phyloP scores from a whole-genome alignment of 2,888 invertebrate species.

The Lordiphosa andalusiaca region DNA sequence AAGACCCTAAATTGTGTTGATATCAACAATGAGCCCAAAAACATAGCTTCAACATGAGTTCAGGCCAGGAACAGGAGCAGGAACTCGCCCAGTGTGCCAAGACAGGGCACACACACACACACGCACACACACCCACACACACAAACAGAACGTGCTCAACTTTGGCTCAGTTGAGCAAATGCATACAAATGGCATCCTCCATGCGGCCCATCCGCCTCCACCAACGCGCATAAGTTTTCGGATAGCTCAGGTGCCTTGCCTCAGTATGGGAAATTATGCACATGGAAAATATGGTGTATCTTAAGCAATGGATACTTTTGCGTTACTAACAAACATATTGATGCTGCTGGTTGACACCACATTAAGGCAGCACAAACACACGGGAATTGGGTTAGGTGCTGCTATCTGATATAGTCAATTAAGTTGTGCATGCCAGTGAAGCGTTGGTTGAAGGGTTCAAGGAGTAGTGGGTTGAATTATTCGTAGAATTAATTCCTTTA shows the following conservation, averaged over 20 bases:
- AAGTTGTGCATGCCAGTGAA: too few relatives aligned
- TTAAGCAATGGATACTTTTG: slow-evolving; percentile 56
- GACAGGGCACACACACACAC: slow-evolving; percentile 20
- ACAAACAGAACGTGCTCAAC: slow-evolving; percentile 39
- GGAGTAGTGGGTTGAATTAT: too few relatives aligned
- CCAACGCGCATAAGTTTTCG: slow-evolving; percentile 39
- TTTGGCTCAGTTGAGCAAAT: slow-evolving; percentile 58
- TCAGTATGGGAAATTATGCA: slow-evolving; percentile 67
- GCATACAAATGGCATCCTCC: slow-evolving; percentile 60
- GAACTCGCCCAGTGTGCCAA: slow-evolving; percentile 23
- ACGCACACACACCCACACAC: slow-evolving; percentile 18
- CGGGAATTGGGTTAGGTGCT: slow-evolving; percentile 9
- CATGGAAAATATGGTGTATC: slow-evolving; percentile 51
- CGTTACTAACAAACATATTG: slow-evolving; percentile 51
- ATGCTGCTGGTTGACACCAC: slow-evolving; percentile 44
- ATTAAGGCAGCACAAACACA: slow-evolving; percentile 25
- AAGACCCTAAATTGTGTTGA: slow-evolving; percentile 76
- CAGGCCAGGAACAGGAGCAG: slow-evolving; percentile 1
- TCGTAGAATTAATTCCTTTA: too few relatives aligned
- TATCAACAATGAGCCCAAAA: slow-evolving; percentile 73
- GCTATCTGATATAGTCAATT: too few relatives aligned
- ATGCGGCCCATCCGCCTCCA: slow-evolving; percentile 23
- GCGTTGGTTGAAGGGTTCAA: too few relatives aligned
- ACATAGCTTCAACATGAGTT: slow-evolving; percentile 35
- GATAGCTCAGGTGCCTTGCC: slow-evolving; percentile 19